These are phyloP conservation scores for Loriculus beryllinus DNA, from an alignment of 2,797 vertebrate genomes.

Conservation along the genomic window DNA sequence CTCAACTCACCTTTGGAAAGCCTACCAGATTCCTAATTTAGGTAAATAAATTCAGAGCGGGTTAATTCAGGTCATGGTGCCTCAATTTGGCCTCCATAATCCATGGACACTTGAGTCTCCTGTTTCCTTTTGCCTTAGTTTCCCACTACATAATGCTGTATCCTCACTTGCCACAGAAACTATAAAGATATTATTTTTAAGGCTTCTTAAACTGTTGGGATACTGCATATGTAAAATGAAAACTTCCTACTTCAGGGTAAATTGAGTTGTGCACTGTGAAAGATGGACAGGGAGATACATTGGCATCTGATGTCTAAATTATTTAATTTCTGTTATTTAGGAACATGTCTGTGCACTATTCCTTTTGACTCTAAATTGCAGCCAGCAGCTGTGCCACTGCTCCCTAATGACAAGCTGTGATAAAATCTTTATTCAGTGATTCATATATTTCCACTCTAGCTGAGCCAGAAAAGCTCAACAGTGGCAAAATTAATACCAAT, in stretches of 20 bases:
- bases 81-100: background rate
- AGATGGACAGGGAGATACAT: fast-evolving
- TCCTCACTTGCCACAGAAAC: background rate
- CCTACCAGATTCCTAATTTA: background rate
- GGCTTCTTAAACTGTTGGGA: background rate
- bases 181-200: background rate
- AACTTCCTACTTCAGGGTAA: background rate
- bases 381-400: background rate
- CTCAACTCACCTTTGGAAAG: background rate
- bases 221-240: background rate
- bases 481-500: background rate
- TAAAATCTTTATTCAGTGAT: background rate
- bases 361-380: background rate
- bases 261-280: too few relatives aligned
- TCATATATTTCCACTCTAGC: background rate
- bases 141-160: too few relatives aligned
- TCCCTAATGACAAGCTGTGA: background rate
- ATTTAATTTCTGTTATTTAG: background rate
- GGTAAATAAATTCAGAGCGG: background rate
- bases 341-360: background rate
- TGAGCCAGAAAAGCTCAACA: background rate
- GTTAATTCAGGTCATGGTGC: background rate
- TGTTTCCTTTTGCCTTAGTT: background rate
- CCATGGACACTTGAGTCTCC: background rate
- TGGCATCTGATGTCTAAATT: background rate